Evolutionary conservation across 2,888 invertebrate species (phyloP), one percentile per base, ranked within the genome.

Genomic region (Ormyrus rosae): DNA sequence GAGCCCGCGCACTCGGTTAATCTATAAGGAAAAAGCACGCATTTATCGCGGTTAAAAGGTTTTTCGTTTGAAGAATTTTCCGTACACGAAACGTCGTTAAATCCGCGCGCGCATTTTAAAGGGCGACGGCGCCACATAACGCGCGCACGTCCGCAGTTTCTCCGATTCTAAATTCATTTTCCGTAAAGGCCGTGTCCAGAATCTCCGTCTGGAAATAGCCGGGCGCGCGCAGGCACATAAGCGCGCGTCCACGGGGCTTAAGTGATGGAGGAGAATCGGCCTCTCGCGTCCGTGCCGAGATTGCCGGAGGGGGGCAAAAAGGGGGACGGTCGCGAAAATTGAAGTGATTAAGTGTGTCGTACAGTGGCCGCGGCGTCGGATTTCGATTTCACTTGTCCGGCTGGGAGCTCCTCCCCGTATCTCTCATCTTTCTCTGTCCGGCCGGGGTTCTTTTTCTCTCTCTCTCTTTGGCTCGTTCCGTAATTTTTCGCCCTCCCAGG

Each of bases 311-410:
- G 61, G 34, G 10, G 7, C 6, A 61, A 10, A 13, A 6, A 19
- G 34, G 10, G 1, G 19, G 19, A 2, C 19, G 19, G 19, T 56
- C 61, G 74, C 64, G 60, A 60, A 64, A 67, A 65, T 70, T 55
- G 67, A 48, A 78, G 79, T 68, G 79, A 74, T 79, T 64, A 73
- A 79, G 60, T 48, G 78, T 50, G 48, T 63, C 51, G 68, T 46
- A 10, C 4, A 10, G 13, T 0, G 34, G 67, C n/a, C 34, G n/a
- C 71, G 58, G 46, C 19, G 6, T 6, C 10, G 53, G 70, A 67
- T 75, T 80, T 75, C 80, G 80, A 80, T 80, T 75, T 80, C 75
- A 75, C 75, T 61, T 53, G 70, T 74, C 64, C 50, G 55, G 11
- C 10, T 34, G 34, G 34, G 34, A 34, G 34, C 34, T 2, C n/a